Base-by-base conservation (phyloP, 2,888 invertebrate species). In the Standfussiana lucernea region DNA sequence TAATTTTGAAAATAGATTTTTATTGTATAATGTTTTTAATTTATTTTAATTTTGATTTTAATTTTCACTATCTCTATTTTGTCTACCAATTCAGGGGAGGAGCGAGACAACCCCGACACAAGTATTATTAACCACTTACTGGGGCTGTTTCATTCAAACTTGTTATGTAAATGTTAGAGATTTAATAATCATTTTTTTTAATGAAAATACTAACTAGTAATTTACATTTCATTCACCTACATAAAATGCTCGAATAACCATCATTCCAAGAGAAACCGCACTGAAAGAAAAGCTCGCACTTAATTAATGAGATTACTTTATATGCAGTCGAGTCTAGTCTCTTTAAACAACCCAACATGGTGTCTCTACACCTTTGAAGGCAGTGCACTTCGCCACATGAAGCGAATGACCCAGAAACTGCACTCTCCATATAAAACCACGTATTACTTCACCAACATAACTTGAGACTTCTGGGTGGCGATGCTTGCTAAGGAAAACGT, bases 361-460 rank as follows among this genome's bases (percentile, higher is more conserved):
- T 64, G n/a, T 35, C 62, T 7, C 66, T 82, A 86, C 73, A 69
- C 73, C 83, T 89, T 89, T 89, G 88, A 85, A 80, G 79, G 70
- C 79, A 71, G 65, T 89, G 90, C 90, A 89, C 88, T 89, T 78
- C 75, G 79, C 87, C 71, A 79, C 85, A 88, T 88, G 86, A 85
- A 85, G 71, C 90, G 89, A 86, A 89, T 89, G 89, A 87, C 89
- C 89, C 81, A 89, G 86, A 89, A 89, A 89, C 85, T 79, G 88
- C 79, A 85, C 80, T 87, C 77, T 65, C 79, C 53, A 87, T 86
- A 78, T 83, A 87, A 73, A 83, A 88, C 83, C 80, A 64, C 56
- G 64, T 40, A 7, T 64, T 28, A 64, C n/a, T 10, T 21, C 4
- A 64, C 64, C 64, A 64, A 28, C n/a, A 40, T 64, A 18, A 11